A percentile compares a stretch with the other conserved stretches of the same genome.
Evolutionary conservation across 2,888 invertebrate species (phyloP).

Genomic region (Ceramica pisi): DNA sequence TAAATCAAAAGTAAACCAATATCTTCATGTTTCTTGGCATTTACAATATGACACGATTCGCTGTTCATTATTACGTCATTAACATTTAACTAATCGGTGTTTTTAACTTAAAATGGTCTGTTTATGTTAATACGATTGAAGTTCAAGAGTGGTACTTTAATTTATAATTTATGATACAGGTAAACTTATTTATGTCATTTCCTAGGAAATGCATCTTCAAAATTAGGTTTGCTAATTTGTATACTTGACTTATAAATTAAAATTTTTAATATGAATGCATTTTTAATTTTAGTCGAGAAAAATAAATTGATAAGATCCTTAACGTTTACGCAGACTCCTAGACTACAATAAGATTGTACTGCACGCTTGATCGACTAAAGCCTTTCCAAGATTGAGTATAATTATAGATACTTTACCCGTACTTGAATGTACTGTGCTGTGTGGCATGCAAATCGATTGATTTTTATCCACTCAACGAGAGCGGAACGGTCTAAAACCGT

Average conservation of each 20-base stretch:
- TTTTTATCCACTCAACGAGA: slow-evolving; percentile 53
- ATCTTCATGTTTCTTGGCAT: slow-evolving; percentile 21
- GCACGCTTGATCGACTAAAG: slow-evolving; percentile 67
- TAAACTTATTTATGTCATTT: slow-evolving; percentile 16
- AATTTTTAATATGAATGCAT: background rate
- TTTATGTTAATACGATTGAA: slow-evolving; percentile 21
- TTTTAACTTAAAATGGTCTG: slow-evolving; percentile 8
- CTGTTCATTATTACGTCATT: slow-evolving; percentile 22
- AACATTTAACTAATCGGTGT: slow-evolving; percentile 12
- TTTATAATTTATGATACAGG: slow-evolving; percentile 21
- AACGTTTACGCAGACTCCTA: slow-evolving; percentile 36
- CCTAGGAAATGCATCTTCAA: slow-evolving; percentile 14
- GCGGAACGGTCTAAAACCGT: slow-evolving; percentile 47
- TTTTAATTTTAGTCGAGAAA: background rate
- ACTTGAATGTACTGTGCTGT: slow-evolving; percentile 36
- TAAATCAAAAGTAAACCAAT: slow-evolving; percentile 12
- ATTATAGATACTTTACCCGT: slow-evolving; percentile 64
- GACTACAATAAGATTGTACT: slow-evolving; percentile 64
- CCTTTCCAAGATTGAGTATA: slow-evolving; percentile 70
- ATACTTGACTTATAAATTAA: background rate
- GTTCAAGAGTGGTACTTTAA: slow-evolving; percentile 13
- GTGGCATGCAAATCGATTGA: slow-evolving; percentile 48
- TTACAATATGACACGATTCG: slow-evolving; percentile 8
- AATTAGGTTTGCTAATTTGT: slow-evolving; percentile 20
- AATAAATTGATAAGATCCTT: background rate